phyloP scores from a whole-genome alignment of 1,140 invertebrate species.

The Drosophila kohkoa region DNA sequence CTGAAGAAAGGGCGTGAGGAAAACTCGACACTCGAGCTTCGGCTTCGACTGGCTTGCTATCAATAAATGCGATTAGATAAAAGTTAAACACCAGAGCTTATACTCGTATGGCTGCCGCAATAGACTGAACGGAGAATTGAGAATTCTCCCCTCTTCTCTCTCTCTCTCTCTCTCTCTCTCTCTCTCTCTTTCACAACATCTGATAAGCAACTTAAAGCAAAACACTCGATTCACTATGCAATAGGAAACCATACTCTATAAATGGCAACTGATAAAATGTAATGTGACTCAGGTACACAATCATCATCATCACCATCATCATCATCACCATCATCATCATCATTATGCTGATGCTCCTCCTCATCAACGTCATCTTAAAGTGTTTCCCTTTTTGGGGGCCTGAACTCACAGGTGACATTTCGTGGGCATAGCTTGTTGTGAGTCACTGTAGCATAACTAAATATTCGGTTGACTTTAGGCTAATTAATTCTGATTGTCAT shows the following conservation, averaged over 20 bases:
- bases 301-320: not conserved
- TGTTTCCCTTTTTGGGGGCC: not conserved
- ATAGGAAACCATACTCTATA: not conserved
- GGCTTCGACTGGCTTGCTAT: constrained; percentile 58
- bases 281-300: constrained; percentile 8
- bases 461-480: constrained; percentile 34
- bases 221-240: constrained; percentile 4
- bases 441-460: constrained; percentile 14
- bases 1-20: constrained; percentile 10
- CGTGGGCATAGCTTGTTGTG: constrained; percentile 22
- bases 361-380: not conserved
- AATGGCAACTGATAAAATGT: constrained; percentile 11
- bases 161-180: too few species aligned
- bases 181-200: not conserved
- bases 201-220: constrained; percentile 20
- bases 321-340: not conserved
- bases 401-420: constrained; percentile 18
- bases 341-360: not conserved
- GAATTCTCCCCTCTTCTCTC: not conserved
- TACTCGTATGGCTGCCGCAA: constrained; percentile 36
- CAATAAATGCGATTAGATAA: constrained; percentile 75
- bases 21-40: constrained; percentile 14
- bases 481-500: constrained; percentile 69
- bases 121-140: not conserved
- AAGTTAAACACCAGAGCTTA: constrained; percentile 44